Percentiles rank a stretch among this genome's conserved stretches.
phyloP scores from a whole-genome alignment of 2,113 vertebrate genomes.

The Neolamprologus tretocephalus region DNA sequence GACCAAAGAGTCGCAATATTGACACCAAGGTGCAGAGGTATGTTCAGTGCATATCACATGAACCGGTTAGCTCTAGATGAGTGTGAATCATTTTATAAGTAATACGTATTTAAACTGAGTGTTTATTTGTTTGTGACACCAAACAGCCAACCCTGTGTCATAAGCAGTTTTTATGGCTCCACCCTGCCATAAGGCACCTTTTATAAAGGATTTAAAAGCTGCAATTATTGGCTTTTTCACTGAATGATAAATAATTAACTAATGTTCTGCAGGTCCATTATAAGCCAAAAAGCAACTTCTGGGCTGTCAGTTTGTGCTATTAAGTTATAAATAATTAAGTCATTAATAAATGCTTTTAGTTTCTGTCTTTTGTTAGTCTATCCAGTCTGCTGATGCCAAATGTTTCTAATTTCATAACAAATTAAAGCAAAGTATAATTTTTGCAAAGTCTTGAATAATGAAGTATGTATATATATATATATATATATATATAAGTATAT shows the following conservation, averaged over 20 bases:
- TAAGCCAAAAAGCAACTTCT: not conserved
- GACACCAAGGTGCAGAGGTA: slow-evolving; percentile 26
- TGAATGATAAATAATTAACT: not conserved
- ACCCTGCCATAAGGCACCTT: not conserved
- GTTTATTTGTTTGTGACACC: not conserved
- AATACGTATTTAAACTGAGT: not conserved
- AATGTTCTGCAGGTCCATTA: not conserved
- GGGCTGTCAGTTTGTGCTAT: not conserved
- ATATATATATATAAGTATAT: too few species aligned
- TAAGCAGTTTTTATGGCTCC: not conserved
- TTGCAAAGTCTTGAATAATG: not conserved
- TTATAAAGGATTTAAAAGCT: not conserved
- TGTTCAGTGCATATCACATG: not conserved
- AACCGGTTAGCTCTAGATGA: not conserved
- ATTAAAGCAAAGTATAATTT: not conserved
- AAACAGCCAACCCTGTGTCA: not conserved
- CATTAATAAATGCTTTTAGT: not conserved
- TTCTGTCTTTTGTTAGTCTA: not conserved
- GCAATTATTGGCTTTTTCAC: not conserved
- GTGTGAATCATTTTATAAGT: not conserved
- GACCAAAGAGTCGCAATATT: not conserved
- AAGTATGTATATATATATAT: too few species aligned
- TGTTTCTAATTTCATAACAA: not conserved
- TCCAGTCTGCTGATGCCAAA: not conserved
- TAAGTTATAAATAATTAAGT: not conserved